Conservation (phyloP, 2,888 invertebrate species). For the Catocala fraxini region DNA sequence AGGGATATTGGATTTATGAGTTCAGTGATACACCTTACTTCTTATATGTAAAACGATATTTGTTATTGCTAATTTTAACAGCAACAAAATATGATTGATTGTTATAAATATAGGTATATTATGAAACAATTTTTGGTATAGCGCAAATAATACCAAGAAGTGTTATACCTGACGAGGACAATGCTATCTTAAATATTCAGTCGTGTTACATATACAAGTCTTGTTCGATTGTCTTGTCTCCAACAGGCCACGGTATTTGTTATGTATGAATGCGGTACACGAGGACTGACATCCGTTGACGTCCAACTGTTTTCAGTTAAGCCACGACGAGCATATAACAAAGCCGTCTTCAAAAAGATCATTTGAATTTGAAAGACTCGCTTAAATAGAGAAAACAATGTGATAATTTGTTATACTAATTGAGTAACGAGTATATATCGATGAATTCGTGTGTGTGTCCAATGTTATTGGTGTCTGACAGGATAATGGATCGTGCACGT, state of each 20-base stretch:
- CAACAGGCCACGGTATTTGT: conserved; percentile 70
- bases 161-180: conserved; percentile 17
- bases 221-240: conserved; percentile 74
- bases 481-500: conserved; percentile 34
- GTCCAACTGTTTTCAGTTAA: conserved; percentile 79
- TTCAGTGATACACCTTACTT: no score
- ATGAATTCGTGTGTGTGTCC: conserved; percentile 31
- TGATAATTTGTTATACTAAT: conserved; percentile 55
- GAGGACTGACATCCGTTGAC: conserved; percentile 77
- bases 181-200: conserved; percentile 62
- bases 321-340: conserved; percentile 70
- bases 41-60: no score
- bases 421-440: conserved; percentile 32
- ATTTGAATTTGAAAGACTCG: conserved; percentile 69
- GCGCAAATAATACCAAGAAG: conserved; percentile 14
- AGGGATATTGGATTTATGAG: background rate
- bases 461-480: conserved; percentile 32
- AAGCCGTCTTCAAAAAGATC: conserved; percentile 61
- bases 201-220: conserved; percentile 67
- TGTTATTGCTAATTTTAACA: background rate
- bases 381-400: conserved; percentile 60
- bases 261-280: conserved; percentile 71
- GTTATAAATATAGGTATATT: background rate
- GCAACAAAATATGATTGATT: background rate
- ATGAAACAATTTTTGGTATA: conserved; percentile 9